These are phyloP conservation scores for Orestias chungarensis DNA, from an alignment of 2,797 vertebrate species.

Conservation along the genomic window DNA sequence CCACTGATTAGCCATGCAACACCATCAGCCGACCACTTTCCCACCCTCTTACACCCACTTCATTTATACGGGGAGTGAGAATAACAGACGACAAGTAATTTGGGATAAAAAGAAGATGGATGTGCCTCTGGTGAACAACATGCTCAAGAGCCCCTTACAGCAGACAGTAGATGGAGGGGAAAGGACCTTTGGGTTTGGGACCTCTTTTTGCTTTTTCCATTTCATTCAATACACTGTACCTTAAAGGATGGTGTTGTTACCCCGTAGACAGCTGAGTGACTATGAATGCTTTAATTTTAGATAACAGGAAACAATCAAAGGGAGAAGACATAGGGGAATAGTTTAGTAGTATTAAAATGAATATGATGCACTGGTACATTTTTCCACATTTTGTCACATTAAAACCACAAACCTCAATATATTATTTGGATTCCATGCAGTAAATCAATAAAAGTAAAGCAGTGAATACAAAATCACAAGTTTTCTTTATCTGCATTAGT, in stretches of 20 bases:
- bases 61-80: constrained; percentile 64
- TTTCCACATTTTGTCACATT: background rate
- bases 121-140: constrained; percentile 59
- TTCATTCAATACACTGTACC: constrained; percentile 50
- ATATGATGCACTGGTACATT: background rate
- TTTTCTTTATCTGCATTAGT: no score
- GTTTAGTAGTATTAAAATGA: constrained; percentile 11
- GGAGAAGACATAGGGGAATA: constrained; percentile 2
- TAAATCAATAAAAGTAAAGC: background rate
- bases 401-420: background rate
- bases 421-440: background rate
- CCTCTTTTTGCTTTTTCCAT: constrained; percentile 42
- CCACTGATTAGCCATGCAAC: constrained; percentile 73
- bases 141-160: constrained; percentile 48
- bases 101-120: constrained; percentile 75
- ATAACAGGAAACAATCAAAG: constrained; percentile 14
- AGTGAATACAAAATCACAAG: no score
- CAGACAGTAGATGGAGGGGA: constrained; percentile 51
- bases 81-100: constrained; percentile 70
- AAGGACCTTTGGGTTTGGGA: constrained; percentile 42
- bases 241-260: constrained; percentile 44
- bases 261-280: constrained; percentile 7
- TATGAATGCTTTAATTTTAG: constrained; percentile 11
- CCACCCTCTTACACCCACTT: constrained; percentile 59
- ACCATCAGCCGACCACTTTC: constrained; percentile 58